Conservation (phyloP, 2,797 vertebrate species). For the Delichon dasypus region DNA sequence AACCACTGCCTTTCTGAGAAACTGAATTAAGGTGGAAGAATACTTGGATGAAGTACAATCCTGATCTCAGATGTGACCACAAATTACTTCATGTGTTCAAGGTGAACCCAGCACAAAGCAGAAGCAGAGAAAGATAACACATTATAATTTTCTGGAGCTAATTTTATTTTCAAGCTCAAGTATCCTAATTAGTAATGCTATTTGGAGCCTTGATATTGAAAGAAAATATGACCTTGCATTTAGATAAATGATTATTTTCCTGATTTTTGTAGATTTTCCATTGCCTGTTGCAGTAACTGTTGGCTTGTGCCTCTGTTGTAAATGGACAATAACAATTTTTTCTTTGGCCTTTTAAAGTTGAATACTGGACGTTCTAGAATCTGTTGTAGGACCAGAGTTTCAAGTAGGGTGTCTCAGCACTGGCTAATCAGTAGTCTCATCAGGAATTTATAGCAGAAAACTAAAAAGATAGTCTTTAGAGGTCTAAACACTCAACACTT, state of each 20-base stretch:
- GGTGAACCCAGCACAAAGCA: not conserved
- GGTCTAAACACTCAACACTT: not conserved
- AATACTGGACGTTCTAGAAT: not conserved
- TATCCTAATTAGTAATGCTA: not conserved
- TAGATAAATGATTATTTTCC: not conserved
- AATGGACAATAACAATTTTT: not conserved
- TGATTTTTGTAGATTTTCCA: not conserved
- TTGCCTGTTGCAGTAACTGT: fast-evolving
- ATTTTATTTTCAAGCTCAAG: not conserved
- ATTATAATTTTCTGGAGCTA: not conserved
- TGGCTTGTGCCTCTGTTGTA: not conserved
- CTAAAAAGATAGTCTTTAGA: not conserved
- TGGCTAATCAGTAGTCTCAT: not conserved
- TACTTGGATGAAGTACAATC: not conserved
- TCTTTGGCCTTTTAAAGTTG: not conserved
- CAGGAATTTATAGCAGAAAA: not conserved
- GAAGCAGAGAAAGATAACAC: not conserved
- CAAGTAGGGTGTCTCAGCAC: not conserved
- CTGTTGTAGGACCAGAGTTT: not conserved
- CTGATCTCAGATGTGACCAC: not conserved
- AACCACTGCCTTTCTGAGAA: not conserved
- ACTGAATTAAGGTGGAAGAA: not conserved
- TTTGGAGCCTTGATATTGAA: not conserved
- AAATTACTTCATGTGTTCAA: not conserved
- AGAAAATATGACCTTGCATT: not conserved